phyloP scores from a whole-genome alignment of 2,113 vertebrate species.

The Melanocharis versteri region DNA sequence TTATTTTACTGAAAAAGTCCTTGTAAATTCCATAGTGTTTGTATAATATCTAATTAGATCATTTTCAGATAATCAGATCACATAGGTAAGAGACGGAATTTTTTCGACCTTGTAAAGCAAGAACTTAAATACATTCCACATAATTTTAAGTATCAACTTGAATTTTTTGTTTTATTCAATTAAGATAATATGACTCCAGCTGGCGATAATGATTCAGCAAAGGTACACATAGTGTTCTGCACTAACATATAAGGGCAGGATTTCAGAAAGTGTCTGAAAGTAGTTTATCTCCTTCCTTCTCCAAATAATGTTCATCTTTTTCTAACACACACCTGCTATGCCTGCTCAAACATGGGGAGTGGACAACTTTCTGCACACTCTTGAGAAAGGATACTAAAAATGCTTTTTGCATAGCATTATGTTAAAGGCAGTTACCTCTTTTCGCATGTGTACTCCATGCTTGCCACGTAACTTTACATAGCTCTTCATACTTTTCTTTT shows the following conservation, averaged over 20 bases:
- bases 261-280: neutral
- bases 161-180: neutral
- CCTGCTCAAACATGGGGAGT: neutral
- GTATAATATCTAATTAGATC: neutral
- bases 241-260: neutral
- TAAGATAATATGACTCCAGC: neutral
- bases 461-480: neutral
- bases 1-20: conserved; percentile 16
- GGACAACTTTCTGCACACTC: neutral
- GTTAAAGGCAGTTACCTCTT: neutral
- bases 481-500: neutral
- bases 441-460: neutral
- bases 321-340: neutral
- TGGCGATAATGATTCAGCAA: neutral
- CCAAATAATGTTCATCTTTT: neutral
- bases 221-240: neutral
- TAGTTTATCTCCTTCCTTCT: neutral
- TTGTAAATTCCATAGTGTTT: neutral
- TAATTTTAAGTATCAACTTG: neutral
- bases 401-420: neutral
- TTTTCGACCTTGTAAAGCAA: neutral
- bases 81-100: neutral
- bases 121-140: neutral
- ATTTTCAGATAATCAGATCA: conserved; percentile 30
- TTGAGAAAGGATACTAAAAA: neutral